phyloP scores from a whole-genome alignment of 92 coral and sea anemone species.

The Phymanthus crucifer region DNA sequence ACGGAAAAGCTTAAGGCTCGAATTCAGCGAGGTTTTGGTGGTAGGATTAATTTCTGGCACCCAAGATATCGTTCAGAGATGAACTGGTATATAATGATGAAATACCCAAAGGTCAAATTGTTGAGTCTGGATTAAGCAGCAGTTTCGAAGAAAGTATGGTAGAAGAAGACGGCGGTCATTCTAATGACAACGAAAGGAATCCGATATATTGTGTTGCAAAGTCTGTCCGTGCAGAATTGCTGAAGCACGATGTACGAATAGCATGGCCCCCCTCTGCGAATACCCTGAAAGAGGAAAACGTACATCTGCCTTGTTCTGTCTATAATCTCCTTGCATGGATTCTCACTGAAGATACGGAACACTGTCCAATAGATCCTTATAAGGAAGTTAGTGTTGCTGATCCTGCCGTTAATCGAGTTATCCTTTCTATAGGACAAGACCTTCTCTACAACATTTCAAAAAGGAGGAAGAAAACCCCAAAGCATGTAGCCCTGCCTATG shows the following conservation, averaged over 20 bases:
- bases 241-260: constrained; percentile 3
- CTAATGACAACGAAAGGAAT: neutral
- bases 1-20: constrained; percentile 32
- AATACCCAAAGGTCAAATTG: constrained; percentile 38
- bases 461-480: constrained; percentile 47
- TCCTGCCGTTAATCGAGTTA: constrained; percentile 4
- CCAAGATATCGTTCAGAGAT: constrained; percentile 35
- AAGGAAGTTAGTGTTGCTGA: neutral
- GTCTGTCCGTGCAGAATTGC: constrained; percentile 8
- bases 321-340: constrained; percentile 34
- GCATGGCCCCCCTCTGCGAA: constrained; percentile 31
- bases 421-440: constrained; percentile 34
- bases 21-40: constrained; percentile 13
- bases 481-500: constrained; percentile 44
- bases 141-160: neutral
- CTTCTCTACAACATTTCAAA: constrained; percentile 33
- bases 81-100: constrained; percentile 26
- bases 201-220: neutral
- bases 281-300: neutral
- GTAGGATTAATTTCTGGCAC: constrained; percentile 36
- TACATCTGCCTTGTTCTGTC: neutral
- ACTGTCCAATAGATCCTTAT: neutral
- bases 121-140: constrained; percentile 6
- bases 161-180: neutral
- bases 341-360: constrained; percentile 32